Evolutionary conservation across 2,888 invertebrate genomes (phyloP).

Genomic region (Chaetogeoica ovagalla): DNA sequence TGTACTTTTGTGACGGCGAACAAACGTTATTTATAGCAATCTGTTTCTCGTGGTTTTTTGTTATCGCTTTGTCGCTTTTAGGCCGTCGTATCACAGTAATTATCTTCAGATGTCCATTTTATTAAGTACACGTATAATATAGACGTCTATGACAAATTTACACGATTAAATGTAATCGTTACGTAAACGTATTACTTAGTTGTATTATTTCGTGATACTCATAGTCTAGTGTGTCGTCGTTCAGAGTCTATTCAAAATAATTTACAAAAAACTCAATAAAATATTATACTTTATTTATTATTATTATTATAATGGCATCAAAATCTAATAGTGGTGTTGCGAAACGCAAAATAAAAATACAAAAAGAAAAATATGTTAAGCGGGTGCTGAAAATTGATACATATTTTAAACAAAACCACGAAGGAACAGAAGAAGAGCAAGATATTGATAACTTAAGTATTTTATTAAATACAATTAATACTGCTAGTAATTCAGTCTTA

Average conservation of each 20-base stretch:
- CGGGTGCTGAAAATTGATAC: constrained; percentile 7
- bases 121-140: no score
- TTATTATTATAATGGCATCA: no score
- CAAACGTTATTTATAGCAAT: no score
- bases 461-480: constrained; percentile 21
- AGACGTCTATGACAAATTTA: no score
- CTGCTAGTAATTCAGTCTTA: constrained; percentile 14
- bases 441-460: constrained; percentile 22
- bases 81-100: background rate
- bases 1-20: constrained; percentile 1
- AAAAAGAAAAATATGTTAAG: constrained; percentile 29
- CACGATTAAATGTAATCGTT: constrained; percentile 24
- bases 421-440: constrained; percentile 24
- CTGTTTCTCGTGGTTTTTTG: no score
- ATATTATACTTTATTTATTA: no score
- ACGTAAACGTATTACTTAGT: no score
- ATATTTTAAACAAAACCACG: constrained; percentile 12
- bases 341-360: constrained; percentile 23
- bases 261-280: no score
- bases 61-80: no score
- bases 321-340: constrained; percentile 22
- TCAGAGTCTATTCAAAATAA: constrained; percentile 18
- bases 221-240: constrained; percentile 6
- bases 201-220: constrained; percentile 26
- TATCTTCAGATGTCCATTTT: no score